Evolutionary conservation across 2,888 invertebrate species (phyloP), one percentile per base, ranked within the genome.

Genomic region (Drosophila lutescens): DNA sequence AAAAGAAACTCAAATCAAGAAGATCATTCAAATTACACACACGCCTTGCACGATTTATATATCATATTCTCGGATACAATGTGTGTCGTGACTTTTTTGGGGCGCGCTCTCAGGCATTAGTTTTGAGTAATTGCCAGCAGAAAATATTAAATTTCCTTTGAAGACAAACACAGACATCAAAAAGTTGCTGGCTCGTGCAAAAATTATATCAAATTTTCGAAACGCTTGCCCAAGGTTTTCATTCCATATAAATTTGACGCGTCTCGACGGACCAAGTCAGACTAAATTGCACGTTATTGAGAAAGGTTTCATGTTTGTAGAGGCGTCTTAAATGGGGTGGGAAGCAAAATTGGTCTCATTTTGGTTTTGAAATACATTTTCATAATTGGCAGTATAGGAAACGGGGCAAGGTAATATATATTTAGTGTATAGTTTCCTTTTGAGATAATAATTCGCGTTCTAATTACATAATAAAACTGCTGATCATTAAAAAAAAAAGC

Each of bases 71-170:
- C 13, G 23, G 15, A 38, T 58, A 38, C 17, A n/a, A 15, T 32
- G 46, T 23, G 51, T 59, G 12, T 56, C 57, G 34, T 32, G 57
- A 46, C 40, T 47, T 26, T 62, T 46, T 60, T 23, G 10, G 4
- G 30, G 3, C 12, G 41, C 58, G 26, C 15, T 54, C 58, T 30
- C 41, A 47, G 61, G 69, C 58, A 67, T 32, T 30, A 40, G 72
- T 72, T 62, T 61, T 49, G 44, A 32, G 46, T 53, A 62, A 73
- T 68, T 50, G 23, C 20, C 36, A 47, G 38, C 43, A 2, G 30
- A 59, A 63, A 43, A 72, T 76, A 76, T 80, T 72, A 23, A 54
- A 61, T 81, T 86, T 86, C 74, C 36, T 66, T 65, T 3, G 55
- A 76, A 69, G 26, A 50, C 36, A 60, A 54, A 46, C 61, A 49